phyloP scores from a whole-genome alignment of 2,113 vertebrate genomes.

The Barnardius zonarius region DNA sequence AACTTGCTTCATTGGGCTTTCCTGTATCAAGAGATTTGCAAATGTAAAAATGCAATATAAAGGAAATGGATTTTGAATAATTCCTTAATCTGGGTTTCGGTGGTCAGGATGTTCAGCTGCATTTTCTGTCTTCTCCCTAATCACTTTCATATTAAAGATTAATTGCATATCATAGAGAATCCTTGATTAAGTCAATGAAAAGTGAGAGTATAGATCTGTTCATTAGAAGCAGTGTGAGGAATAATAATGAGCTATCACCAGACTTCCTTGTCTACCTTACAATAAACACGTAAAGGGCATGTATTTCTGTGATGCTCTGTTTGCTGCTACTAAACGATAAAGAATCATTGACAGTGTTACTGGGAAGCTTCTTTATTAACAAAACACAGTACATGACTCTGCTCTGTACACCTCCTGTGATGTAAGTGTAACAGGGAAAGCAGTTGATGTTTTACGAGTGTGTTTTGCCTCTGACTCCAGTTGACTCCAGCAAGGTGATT shows the following conservation, averaged over 20 bases:
- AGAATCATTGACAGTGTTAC: neutral
- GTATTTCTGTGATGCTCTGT: neutral
- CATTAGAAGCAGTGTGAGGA: neutral
- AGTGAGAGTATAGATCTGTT: conserved; percentile 18
- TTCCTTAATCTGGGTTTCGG: conserved; percentile 35
- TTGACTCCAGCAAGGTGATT: neutral
- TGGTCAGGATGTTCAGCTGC: neutral
- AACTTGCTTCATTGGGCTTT: conserved; percentile 26
- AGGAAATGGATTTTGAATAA: conserved; percentile 35
- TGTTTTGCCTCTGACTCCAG: neutral
- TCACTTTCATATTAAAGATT: conserved; percentile 45
- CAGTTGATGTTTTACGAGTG: neutral
- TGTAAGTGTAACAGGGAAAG: neutral
- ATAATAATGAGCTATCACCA: conserved; percentile 28
- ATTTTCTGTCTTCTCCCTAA: conserved; percentile 43
- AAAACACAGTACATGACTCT: neutral
- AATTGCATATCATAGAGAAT: conserved; percentile 58
- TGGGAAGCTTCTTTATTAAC: neutral
- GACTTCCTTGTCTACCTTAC: neutral
- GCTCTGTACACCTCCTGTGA: neutral
- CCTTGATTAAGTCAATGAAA: conserved; percentile 60
- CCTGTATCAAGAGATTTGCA: conserved; percentile 14
- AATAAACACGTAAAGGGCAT: neutral
- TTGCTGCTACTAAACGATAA: conserved; percentile 17
- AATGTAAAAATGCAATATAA: conserved; percentile 37